Evolutionary conservation across 2,113 vertebrate species (phyloP).

Genomic region (Rhinopomastus cyanomelas): DNA sequence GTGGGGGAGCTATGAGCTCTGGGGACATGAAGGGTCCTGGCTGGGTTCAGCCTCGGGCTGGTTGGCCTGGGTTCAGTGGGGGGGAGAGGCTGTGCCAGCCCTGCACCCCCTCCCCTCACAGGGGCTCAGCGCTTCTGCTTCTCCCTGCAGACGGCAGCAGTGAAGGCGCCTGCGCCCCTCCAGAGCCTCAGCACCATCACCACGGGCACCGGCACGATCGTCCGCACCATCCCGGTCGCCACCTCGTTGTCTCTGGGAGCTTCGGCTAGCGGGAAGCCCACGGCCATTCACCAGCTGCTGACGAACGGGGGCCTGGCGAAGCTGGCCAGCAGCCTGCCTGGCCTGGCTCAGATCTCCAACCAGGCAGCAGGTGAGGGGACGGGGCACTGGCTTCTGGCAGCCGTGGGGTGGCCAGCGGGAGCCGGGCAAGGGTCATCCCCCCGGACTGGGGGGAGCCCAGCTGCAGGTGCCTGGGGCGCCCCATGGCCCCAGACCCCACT

Average conservation of each 20-base stretch:
- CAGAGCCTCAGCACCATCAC: slow-evolving; percentile 81
- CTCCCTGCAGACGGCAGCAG: slow-evolving; percentile 72
- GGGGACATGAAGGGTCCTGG: no score
- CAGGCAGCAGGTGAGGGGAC: slow-evolving; percentile 86
- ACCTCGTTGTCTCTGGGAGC: slow-evolving; percentile 78
- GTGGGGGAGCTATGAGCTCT: accelerated
- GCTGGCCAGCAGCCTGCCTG: slow-evolving; percentile 89
- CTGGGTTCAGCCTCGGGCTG: no score
- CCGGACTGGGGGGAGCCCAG: not conserved
- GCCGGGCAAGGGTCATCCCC: not conserved
- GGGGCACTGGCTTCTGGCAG: not conserved
- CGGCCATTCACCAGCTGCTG: slow-evolving; percentile 94
- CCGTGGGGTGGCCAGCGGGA: not conserved
- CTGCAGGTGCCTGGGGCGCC: not conserved
- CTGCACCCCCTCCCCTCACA: accelerated
- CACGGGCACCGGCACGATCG: slow-evolving; percentile 78
- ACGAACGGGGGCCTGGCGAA: slow-evolving; percentile 92
- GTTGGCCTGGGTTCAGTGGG: accelerated
- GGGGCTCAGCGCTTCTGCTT: not conserved
- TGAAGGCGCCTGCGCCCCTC: slow-evolving; percentile 76
- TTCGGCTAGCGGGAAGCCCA: slow-evolving; percentile 81
- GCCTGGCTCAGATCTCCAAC: slow-evolving; percentile 92
- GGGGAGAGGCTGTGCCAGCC: not conserved
- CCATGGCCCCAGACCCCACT: accelerated
- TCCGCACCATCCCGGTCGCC: slow-evolving; percentile 89